phyloP scores from a whole-genome alignment of 2,888 invertebrate species.

The Synanthedon vespiformis region DNA sequence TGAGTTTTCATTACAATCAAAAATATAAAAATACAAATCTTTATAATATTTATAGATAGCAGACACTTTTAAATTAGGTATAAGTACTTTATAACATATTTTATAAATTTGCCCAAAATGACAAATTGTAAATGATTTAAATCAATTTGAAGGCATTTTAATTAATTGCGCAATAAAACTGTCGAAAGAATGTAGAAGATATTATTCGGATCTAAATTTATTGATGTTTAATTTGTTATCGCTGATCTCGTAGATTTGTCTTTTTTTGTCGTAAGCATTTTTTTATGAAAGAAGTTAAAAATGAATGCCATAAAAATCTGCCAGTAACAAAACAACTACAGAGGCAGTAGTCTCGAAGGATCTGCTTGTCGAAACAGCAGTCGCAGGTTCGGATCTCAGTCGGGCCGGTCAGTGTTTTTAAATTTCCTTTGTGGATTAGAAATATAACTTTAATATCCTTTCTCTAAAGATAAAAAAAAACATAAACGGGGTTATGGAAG shows the following conservation, averaged over 20 bases:
- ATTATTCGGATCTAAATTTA: slow-evolving; percentile 10
- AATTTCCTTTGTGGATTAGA: no score
- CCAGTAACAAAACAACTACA: not conserved
- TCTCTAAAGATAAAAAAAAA: no score
- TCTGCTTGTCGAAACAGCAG: no score
- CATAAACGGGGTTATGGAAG: no score
- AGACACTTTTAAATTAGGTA: not conserved
- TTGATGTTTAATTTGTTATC: slow-evolving; percentile 11
- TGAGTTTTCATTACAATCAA: no score
- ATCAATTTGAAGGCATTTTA: not conserved
- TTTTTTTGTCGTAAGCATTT: no score
- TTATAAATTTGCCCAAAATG: slow-evolving; percentile 1
- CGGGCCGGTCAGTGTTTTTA: no score
- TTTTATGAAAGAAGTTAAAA: no score
- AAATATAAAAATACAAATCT: no score
- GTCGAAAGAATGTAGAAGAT: not conserved
- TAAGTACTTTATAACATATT: not conserved
- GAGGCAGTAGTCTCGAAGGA: no score
- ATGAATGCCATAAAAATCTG: not conserved
- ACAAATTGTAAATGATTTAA: not conserved
- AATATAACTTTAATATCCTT: no score
- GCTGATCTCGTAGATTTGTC: not conserved
- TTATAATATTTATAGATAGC: not conserved
- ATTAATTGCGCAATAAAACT: slow-evolving; percentile 1
- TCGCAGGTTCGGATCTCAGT: no score